A percentile compares a stretch with the other conserved stretches of the same genome.
phyloP scores from a whole-genome alignment of 2,113 vertebrate species.

The Psammodynastes pulverulentus region DNA sequence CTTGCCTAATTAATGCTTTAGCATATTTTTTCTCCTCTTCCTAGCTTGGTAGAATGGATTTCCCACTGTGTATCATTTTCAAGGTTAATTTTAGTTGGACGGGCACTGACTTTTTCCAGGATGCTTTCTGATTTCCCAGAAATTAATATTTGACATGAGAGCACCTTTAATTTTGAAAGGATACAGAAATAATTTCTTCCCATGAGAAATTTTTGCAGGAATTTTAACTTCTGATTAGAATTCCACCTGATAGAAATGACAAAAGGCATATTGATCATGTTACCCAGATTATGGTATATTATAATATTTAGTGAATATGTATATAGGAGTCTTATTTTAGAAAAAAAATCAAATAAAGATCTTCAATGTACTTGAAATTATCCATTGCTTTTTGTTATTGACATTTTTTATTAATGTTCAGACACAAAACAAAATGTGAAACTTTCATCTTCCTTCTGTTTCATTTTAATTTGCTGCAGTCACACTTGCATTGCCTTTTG shows the following conservation, averaged over 20 bases:
- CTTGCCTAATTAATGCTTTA: slow-evolving; percentile 17
- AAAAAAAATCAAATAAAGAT: not conserved
- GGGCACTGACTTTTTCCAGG: not conserved
- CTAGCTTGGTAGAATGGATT: not conserved
- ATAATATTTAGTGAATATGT: not conserved
- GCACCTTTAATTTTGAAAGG: not conserved
- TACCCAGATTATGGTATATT: not conserved
- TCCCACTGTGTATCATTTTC: slow-evolving; percentile 53
- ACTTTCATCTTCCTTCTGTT: not conserved
- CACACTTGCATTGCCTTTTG: not conserved
- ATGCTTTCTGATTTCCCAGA: not conserved
- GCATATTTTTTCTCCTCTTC: not conserved
- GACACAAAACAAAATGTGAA: not conserved
- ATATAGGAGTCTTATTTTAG: not conserved
- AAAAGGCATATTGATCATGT: not conserved
- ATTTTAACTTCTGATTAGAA: not conserved
- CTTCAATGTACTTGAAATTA: not conserved
- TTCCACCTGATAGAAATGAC: not conserved
- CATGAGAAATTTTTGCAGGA: not conserved
- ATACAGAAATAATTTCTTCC: not conserved
- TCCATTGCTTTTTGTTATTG: not conserved
- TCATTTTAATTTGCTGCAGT: not conserved
- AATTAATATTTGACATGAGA: not conserved
- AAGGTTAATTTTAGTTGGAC: slow-evolving; percentile 34
- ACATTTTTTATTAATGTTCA: not conserved